Base-by-base conservation (phyloP, 2,888 invertebrate species). In the Drosophila atroscutellata region DNA sequence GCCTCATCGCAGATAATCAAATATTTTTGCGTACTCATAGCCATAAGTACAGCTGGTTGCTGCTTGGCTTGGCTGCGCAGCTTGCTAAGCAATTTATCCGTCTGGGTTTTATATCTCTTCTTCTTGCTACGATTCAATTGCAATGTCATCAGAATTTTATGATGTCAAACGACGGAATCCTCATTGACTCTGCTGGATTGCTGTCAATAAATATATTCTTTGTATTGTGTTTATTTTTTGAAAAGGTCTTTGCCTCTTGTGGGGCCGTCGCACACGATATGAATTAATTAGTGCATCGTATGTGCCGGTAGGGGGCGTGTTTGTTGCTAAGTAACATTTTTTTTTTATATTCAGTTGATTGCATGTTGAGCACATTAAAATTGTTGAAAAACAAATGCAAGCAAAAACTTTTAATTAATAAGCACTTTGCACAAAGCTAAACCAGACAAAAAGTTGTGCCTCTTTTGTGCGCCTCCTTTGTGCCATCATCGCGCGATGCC, bases 371-470 rank as follows among this genome's bases (percentile, higher is more conserved):
- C 56, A 54, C 62, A 57, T 66, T 56, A 30, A 75, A 72, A 75
- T 72, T 49, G 59, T 42, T 56, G 69, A n/a, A 52, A 55, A 37
- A 18, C 34, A 69, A 72, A 39, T 62, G 63, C 57, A 30, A 62
- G 30, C 56, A 58, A 74, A 61, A 77, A 83, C 66, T 88, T 86
- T 75, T 73, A 75, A 72, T 80, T 88, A 72, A 54, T 60, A 54
- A 66, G 54, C 72, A 60, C 39, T 57, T 71, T 36, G 72, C 57
- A 32, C 45, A 51, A 49, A 64, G 65, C 58, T 63, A 60, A 79
- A 68, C 20, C 45, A 65, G 68, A 45, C 28, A 8, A 52, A 36
- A 11, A 71, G 30, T 55, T 39, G 42, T 34, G 50, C 37, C 55
- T 64, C 60, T 54, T 45, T 47, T 28, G 39, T 42, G 42, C 30